phyloP scores from a whole-genome alignment of 2,113 vertebrate species.

The Elaphurus davidianus region DNA sequence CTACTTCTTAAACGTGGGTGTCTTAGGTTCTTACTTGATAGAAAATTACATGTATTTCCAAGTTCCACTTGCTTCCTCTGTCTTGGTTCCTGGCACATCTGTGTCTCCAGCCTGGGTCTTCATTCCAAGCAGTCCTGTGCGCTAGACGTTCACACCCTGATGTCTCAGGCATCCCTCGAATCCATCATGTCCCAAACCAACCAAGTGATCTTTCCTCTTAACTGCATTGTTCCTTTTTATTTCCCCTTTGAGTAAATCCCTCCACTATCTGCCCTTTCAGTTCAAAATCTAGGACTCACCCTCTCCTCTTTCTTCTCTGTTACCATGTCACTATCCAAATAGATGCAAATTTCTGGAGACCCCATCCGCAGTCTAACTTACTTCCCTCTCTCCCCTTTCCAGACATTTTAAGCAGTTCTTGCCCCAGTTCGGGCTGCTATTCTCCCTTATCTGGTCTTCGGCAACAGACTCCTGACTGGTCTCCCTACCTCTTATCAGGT shows the following conservation, averaged over 20 bases:
- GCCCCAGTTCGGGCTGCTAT: neutral
- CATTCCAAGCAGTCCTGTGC: neutral
- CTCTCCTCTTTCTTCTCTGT: neutral
- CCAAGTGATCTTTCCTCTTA: neutral
- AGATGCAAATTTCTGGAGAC: neutral
- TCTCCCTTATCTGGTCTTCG: neutral
- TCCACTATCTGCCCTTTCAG: neutral
- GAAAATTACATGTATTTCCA: neutral
- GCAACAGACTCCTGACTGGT: neutral
- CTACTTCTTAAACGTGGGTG: neutral
- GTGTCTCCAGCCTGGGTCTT: neutral
- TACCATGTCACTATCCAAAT: neutral
- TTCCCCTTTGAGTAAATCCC: neutral
- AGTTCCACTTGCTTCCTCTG: neutral
- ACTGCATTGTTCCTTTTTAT: neutral
- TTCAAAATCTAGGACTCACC: neutral
- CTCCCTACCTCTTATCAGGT: neutral
- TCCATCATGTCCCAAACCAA: neutral
- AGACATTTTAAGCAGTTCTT: neutral
- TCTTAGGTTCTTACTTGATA: neutral
- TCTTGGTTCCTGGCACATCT: neutral
- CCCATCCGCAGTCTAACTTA: neutral
- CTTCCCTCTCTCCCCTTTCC: neutral
- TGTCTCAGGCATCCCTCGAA: neutral
- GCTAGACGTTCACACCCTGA: accelerated